Percentiles rank a stretch among this genome's conserved stretches.
These are phyloP conservation scores for Eupeodes luniger DNA, from an alignment of 2,888 invertebrate genomes.

Conservation along the genomic window DNA sequence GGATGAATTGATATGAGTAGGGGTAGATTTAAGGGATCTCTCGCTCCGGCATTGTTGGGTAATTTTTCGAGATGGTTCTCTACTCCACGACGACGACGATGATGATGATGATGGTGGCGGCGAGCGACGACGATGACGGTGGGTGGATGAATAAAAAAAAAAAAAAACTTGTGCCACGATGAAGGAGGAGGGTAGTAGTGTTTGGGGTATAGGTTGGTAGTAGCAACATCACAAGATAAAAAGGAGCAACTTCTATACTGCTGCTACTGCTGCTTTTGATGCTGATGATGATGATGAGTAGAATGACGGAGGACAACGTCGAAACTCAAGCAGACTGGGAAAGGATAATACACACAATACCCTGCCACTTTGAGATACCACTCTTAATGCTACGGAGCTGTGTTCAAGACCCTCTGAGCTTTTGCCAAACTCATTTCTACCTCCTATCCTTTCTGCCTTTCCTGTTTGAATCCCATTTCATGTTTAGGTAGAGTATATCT, in stretches of 20 bases:
- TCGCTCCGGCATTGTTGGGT: constrained; percentile 68
- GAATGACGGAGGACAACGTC: constrained; percentile 66
- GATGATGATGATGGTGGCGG: not conserved
- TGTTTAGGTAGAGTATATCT: constrained; percentile 5
- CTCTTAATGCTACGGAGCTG: constrained; percentile 39
- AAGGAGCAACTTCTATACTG: constrained; percentile 65
- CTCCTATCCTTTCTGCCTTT: not conserved
- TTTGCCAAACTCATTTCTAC: constrained; percentile 17
- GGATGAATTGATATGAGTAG: constrained; percentile 83
- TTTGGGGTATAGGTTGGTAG: not conserved
- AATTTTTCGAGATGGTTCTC: constrained; percentile 73
- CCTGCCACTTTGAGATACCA: constrained; percentile 69
- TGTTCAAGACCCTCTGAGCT: constrained; percentile 55
- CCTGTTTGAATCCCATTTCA: not conserved
- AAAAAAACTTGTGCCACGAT: constrained; percentile 14
- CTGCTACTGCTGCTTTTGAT: constrained; percentile 52
- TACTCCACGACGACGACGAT: constrained; percentile 1
- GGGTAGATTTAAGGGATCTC: constrained; percentile 71
- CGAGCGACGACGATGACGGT: not conserved
- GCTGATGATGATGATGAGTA: constrained; percentile 67
- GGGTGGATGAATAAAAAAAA: constrained; percentile 39
- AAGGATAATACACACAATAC: constrained; percentile 70
- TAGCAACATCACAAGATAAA: constrained; percentile 30
- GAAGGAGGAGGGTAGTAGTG: not conserved
- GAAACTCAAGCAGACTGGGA: constrained; percentile 65